A percentile compares a stretch with the other conserved stretches of the same genome.
phyloP scores from a whole-genome alignment of 2,888 invertebrate species.

The Colletes collaris region DNA sequence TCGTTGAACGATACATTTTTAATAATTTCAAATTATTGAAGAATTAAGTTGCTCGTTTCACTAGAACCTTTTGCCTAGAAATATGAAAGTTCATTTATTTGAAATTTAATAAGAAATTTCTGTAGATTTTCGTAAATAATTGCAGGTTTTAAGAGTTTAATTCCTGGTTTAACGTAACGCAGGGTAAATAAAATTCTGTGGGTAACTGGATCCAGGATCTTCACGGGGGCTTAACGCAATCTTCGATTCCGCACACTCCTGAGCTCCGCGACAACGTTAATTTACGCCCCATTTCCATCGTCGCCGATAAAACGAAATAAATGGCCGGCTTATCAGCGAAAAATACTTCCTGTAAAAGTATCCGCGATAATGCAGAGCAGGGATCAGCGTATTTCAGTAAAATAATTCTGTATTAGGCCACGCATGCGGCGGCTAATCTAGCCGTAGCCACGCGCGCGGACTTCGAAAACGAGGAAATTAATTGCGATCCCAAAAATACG shows the following conservation, averaged over 20 bases:
- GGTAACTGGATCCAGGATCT: too few species aligned
- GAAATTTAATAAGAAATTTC: too few species aligned
- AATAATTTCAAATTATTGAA: too few species aligned
- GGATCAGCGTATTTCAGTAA: conserved; percentile 55
- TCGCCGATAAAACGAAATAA: conserved; percentile 40
- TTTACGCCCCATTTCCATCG: too few species aligned
- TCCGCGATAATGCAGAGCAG: conserved; percentile 34
- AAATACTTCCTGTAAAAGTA: conserved; percentile 35
- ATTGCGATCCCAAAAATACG: conserved; percentile 76
- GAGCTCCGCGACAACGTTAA: background rate
- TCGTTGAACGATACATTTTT: too few species aligned
- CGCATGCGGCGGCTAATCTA: conserved; percentile 61
- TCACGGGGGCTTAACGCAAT: background rate
- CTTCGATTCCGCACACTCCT: conserved; percentile 7
- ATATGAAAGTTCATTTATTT: too few species aligned
- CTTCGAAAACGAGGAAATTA: conserved; percentile 68
- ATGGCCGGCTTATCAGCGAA: conserved; percentile 44
- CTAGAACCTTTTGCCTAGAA: too few species aligned
- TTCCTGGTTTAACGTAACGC: too few species aligned
- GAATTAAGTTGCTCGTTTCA: too few species aligned
- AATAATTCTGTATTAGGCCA: conserved; percentile 65
- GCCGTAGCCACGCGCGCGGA: conserved; percentile 30
- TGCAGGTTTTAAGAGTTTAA: too few species aligned
- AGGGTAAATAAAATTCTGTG: too few species aligned
- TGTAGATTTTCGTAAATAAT: too few species aligned